Evolutionary conservation across 2,113 vertebrate species (phyloP), one percentile per base, ranked within the genome.

Genomic region (Melanerpes formicivorus): DNA sequence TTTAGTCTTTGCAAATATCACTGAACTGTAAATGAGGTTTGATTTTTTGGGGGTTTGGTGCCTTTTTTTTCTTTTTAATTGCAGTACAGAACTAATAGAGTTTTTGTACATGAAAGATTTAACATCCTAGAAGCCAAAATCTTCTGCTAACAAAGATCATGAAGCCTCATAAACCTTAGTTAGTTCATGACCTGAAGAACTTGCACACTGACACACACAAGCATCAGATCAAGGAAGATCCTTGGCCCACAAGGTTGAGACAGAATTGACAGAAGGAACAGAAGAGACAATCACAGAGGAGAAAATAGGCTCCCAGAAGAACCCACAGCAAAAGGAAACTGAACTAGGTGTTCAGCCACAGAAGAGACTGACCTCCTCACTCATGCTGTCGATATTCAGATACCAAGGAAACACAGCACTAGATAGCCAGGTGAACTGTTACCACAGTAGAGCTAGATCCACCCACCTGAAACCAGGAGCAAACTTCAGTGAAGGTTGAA

Each of bases 1-100:
- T 97, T 96, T 94, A 97, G 94, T 80, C 60, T 42, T 93, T 64
- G 63, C 77, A 95, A 90, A 92, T 69, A 93, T 90, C 93, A 64
- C 73, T 58, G 63, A 8, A 32, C 63, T 93, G 84, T 79, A 83
- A 81, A 70, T 8, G 18, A 59, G 75, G 22, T 25, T 25, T 52
- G 22, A 52, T 52, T 52, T 23, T 23, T 52, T 52, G 22, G 50
- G 50, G 50, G 50, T 23, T 52, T 79, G 84, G 54, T 92, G n/a
- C 79, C 94, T 79, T 40, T 40, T 95, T 79, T 46, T 74, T 27
- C 93, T 26, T 3, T 80, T 72, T 58, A 27, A 71, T 14, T 80
- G 73, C 64, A 82, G 73, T 46, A 82, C 1, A 75, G 64, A 93
- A 82, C 42, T 77, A 87, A 63, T 40, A 77, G n/a, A 2, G 1